phyloP scores from a whole-genome alignment of 1,140 invertebrate genomes.

The Mesaphorura yosii region DNA sequence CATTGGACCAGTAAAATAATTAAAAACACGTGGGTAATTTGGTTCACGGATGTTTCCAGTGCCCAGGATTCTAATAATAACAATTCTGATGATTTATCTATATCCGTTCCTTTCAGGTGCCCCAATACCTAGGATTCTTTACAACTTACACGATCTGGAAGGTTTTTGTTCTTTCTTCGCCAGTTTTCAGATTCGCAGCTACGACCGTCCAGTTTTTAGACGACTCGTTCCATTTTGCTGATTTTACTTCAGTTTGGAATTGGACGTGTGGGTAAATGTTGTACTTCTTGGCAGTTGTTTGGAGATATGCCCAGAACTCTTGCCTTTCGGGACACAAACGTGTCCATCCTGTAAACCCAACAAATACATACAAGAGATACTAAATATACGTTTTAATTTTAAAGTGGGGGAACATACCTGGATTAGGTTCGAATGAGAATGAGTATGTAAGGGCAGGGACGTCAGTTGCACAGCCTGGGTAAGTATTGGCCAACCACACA shows the following conservation, averaged over 20 bases:
- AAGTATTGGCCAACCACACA: constrained; percentile 20
- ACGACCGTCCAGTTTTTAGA: constrained; percentile 14
- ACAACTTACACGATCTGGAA: constrained; percentile 18
- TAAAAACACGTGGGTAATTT: constrained; percentile 17
- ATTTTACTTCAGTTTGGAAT: constrained; percentile 14
- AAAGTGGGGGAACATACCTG: constrained; percentile 7
- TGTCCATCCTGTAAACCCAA: constrained; percentile 14
- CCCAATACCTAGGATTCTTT: not conserved
- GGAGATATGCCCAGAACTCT: constrained; percentile 10
- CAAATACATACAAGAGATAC: constrained; percentile 2
- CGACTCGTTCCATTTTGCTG: constrained; percentile 11
- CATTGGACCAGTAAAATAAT: constrained; percentile 6
- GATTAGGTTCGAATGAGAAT: constrained; percentile 26
- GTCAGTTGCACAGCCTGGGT: constrained; percentile 22
- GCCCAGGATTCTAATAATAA: constrained; percentile 11
- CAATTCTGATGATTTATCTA: not conserved
- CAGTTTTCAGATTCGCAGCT: not conserved
- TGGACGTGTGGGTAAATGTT: constrained; percentile 8
- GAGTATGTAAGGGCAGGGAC: constrained; percentile 17
- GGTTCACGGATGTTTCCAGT: constrained; percentile 16
- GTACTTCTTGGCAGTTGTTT: constrained; percentile 11
- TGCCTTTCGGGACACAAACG: constrained; percentile 9
- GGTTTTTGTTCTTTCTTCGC: not conserved
- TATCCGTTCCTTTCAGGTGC: not conserved
- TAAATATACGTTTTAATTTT: not conserved